Conservation (phyloP, 1,140 invertebrate species). For the Teleopsis dalmanni region DNA sequence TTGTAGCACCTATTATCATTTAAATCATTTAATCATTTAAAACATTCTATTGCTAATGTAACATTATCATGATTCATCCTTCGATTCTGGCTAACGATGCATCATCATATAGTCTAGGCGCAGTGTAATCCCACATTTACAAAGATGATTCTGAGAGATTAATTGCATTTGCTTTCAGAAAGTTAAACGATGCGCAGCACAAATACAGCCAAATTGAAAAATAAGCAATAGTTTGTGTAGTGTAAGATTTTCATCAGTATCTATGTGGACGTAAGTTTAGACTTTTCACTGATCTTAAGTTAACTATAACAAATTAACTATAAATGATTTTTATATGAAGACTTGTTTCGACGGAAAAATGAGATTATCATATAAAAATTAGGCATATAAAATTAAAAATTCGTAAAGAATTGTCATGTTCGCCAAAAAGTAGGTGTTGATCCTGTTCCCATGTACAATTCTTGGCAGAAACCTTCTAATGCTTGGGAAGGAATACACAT, state of each 20-base stretch:
- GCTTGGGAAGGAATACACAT: no score
- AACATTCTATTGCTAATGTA: not conserved
- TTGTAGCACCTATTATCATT: conserved; percentile 3
- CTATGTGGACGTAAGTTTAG: not conserved
- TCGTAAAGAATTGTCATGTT: conserved; percentile 7
- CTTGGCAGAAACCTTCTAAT: no score
- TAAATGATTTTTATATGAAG: no score
- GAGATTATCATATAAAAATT: conserved; percentile 15
- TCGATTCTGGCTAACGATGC: conserved; percentile 46
- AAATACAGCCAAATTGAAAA: conserved; percentile 51
- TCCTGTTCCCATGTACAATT: no score
- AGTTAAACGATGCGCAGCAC: conserved; percentile 43
- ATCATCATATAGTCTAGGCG: conserved; percentile 42
- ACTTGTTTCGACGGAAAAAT: conserved; percentile 1
- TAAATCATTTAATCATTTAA: not conserved
- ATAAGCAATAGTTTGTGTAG: no score
- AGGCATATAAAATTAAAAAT: conserved; percentile 35
- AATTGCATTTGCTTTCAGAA: conserved; percentile 46
- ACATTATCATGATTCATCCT: no score
- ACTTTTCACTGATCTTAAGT: conserved; percentile 45
- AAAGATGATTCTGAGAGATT: conserved; percentile 41
- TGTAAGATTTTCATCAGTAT: no score
- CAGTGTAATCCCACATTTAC: conserved; percentile 43
- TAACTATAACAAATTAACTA: no score
- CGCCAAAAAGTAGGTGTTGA: no score